Base-by-base conservation (phyloP, 2,888 invertebrate genomes). In the Spodoptera exigua region DNA sequence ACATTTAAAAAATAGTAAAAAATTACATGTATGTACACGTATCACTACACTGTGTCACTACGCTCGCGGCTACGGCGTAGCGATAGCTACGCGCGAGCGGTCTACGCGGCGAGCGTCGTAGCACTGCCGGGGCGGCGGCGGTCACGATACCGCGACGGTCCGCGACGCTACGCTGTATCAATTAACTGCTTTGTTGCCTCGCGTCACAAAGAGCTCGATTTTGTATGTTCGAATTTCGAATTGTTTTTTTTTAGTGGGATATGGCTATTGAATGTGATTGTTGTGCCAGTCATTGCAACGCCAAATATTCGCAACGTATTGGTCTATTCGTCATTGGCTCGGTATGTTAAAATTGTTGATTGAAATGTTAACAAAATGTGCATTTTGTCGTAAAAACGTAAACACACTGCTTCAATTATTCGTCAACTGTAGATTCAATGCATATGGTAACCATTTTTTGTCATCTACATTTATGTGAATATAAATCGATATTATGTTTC, bases 131-230 rank as follows among this genome's bases (percentile, higher is more conserved):
- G 80, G 80, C 84, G 83, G 82, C 74, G 76, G 68, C 78, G 71
- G 69, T 61, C 75, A 61, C 66, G 61, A 69, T 63, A 80, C 83
- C 79, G 76, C 77, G 78, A 75, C 70, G 64, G 71, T 71, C 74
- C 81, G 80, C 80, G 74, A 70, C 75, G 77, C 78, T 79, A 80
- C 85, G 81, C 82, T 84, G 84, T 91, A 90, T 89, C 91, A 92
- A 92, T 93, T 90, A 92, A 90, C 89, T 90, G 90, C 87, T 89
- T 90, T 92, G 91, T 89, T 90, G 90, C 89, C 76, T 86, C 82
- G 80, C 84, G 83, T 85, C 83, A 87, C 76, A 78, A 74, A 78
- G 65, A 72, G 47, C 72, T 67, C 79, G 81, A 81, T 85, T 89
- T 82, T 79, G 78, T 72, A 63, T 82, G 76, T 80, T 48, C 53